Conservation (phyloP, 2,888 invertebrate species). For the Dusona sp. region DNA sequence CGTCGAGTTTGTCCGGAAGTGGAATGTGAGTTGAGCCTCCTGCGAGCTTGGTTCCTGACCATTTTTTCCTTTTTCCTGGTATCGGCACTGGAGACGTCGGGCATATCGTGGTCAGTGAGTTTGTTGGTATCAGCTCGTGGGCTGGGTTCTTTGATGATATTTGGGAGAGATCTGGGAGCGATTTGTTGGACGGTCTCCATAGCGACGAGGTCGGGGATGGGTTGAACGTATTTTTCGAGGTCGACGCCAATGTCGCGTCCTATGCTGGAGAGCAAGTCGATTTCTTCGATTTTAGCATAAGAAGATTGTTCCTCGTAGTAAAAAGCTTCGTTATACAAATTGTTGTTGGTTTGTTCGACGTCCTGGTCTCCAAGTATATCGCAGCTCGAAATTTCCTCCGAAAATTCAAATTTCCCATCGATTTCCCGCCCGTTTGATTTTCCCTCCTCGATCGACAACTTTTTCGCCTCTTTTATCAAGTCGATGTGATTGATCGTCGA, state of each 20-base stretch:
- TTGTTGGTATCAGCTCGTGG: slow-evolving; percentile 79
- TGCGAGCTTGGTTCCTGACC: slow-evolving; percentile 84
- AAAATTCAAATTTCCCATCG: background rate
- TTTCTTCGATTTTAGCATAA: slow-evolving; percentile 81
- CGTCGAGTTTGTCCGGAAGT: slow-evolving; percentile 64
- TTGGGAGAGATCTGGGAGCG: slow-evolving; percentile 59
- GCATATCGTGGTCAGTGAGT: slow-evolving; percentile 77
- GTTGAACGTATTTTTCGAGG: slow-evolving; percentile 82
- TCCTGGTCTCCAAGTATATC: background rate
- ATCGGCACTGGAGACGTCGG: slow-evolving; percentile 83
- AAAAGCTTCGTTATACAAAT: slow-evolving; percentile 26
- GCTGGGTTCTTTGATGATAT: slow-evolving; percentile 69
- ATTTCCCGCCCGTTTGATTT: slow-evolving; percentile 1
- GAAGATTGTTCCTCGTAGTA: slow-evolving; percentile 74
- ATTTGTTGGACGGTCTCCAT: slow-evolving; percentile 77
- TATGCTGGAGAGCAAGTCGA: slow-evolving; percentile 82
- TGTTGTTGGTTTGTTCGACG: background rate
- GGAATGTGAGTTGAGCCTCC: slow-evolving; percentile 84
- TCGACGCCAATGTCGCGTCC: slow-evolving; percentile 81
- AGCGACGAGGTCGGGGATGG: slow-evolving; percentile 83
- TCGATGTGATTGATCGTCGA: slow-evolving; percentile 79
- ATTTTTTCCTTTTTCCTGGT: slow-evolving; percentile 86
- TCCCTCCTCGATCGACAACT: slow-evolving; percentile 69
- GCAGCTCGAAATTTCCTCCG: background rate
- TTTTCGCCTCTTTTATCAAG: slow-evolving; percentile 80